Base-by-base conservation (phyloP, 2,888 invertebrate genomes). In the Mythimna lalbum region DNA sequence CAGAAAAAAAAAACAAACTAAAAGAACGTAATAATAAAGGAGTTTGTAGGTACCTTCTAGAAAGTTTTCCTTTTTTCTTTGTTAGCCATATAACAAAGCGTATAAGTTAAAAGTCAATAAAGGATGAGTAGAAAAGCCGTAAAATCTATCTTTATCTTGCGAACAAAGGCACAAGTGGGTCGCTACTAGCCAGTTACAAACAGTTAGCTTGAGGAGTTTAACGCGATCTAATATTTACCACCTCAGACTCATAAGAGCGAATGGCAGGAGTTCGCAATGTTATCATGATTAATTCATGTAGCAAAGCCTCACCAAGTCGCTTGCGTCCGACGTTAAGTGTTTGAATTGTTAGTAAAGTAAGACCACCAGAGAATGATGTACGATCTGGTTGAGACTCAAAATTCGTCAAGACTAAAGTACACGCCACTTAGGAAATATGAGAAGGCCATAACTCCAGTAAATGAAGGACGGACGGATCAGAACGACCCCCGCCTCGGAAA, bases 391-490 rank as follows among this genome's bases (percentile, higher is more conserved):
- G 73, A 85, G 78, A 83, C 80, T 87, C 72, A 59, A 85, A 89
- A 90, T 91, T 88, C 86, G 87, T 90, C 89, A 89, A 88, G 88
- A 87, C 86, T 88, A 88, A 90, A 90, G 89, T 88, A 92, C 89
- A 91, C 86, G 90, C 84, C 90, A 90, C 91, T 93, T 91, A 91
- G 87, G 90, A 92, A 94, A 94, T 94, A 94, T 93, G 92, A 92
- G 92, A 89, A 90, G 90, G 91, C 90, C 87, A 92, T 95, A 94
- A 93, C 92, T 94, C 90, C 86, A 83, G 89, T 88, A 94, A 95
- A 94, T 94, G 93, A 94, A 93, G 93, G 93, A 92, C 90, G 91
- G 89, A 81, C 89, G 90, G 90, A 89, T 91, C 90, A 87, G 89
- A 90, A 91, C 90, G 91, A 89, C 89, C 90, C 87, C 85, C 90